These are phyloP conservation scores for Acanthosepion esculentum DNA, from an alignment of 2,888 invertebrate species.

Conservation along the genomic window DNA sequence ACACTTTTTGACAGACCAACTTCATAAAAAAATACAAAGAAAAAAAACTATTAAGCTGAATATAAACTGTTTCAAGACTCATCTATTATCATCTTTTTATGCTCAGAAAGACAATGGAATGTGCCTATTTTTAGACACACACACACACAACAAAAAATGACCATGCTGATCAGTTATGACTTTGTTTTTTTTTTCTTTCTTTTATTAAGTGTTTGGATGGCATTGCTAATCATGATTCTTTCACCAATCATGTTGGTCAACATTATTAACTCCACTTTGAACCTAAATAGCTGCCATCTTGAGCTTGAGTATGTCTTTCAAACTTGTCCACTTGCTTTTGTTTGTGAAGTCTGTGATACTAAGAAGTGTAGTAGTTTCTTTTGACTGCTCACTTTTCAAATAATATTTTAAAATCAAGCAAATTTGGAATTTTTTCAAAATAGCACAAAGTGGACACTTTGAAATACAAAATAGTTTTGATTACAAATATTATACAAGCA, in stretches of 20 bases:
- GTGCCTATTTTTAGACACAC: too few relatives aligned
- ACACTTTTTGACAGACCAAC: neutral
- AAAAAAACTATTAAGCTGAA: neutral
- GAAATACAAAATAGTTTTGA: too few relatives aligned
- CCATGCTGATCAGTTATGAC: neutral
- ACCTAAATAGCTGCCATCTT: neutral
- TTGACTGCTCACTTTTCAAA: neutral
- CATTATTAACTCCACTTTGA: neutral
- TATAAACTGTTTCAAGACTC: too few relatives aligned
- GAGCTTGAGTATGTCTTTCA: neutral
- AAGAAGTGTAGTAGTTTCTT: neutral
- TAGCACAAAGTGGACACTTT: too few relatives aligned
- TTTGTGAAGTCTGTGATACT: neutral
- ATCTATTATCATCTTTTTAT: neutral
- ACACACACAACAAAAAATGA: neutral
- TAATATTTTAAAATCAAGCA: too few relatives aligned
- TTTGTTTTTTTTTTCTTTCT: neutral
- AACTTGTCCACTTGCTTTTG: neutral
- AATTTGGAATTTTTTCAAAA: too few relatives aligned
- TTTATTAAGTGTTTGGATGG: too few relatives aligned
- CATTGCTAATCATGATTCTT: too few relatives aligned
- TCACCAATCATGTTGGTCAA: too few relatives aligned
- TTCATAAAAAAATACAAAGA: too few relatives aligned
- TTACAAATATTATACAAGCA: too few relatives aligned
- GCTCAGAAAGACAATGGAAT: too few relatives aligned